Conservation (phyloP, 2,797 vertebrate genomes). For the Strix occidentalis region DNA sequence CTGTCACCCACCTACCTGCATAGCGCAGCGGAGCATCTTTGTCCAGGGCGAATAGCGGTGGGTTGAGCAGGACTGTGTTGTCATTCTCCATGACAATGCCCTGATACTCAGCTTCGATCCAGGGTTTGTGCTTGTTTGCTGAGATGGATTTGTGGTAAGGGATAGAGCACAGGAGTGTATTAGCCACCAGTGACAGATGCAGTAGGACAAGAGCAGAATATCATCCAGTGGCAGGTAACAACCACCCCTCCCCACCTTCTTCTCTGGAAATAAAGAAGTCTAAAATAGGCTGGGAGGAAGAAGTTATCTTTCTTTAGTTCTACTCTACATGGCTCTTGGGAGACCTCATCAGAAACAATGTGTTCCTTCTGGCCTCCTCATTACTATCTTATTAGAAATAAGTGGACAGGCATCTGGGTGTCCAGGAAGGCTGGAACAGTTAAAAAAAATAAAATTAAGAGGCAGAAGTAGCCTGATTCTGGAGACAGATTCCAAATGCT, state of each 20-base stretch:
- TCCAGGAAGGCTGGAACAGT: background rate
- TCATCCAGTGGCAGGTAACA: background rate
- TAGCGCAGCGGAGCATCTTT: slow-evolving; percentile 97
- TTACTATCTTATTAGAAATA: background rate
- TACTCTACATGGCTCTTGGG: background rate
- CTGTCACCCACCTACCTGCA: slow-evolving; percentile 80
- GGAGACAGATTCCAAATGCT: background rate
- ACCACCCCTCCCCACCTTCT: background rate
- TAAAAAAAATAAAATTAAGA: background rate
- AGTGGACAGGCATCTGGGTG: background rate
- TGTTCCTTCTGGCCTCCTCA: background rate
- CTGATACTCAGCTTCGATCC: slow-evolving; percentile 98
- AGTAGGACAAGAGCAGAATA: background rate
- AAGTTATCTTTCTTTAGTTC: background rate
- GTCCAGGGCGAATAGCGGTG: slow-evolving; percentile 97
- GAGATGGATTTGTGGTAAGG: background rate
- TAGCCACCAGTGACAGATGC: background rate
- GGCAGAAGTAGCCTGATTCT: background rate
- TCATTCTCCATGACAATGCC: slow-evolving; percentile 99
- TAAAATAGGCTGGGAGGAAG: background rate
- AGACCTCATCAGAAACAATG: background rate
- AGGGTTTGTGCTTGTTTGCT: slow-evolving; percentile 99
- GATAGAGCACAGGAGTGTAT: background rate
- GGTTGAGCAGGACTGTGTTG: slow-evolving; percentile 96
- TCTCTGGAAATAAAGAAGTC: background rate